Base-by-base conservation (phyloP, 2,888 invertebrate species). In the Apamea monoglypha region DNA sequence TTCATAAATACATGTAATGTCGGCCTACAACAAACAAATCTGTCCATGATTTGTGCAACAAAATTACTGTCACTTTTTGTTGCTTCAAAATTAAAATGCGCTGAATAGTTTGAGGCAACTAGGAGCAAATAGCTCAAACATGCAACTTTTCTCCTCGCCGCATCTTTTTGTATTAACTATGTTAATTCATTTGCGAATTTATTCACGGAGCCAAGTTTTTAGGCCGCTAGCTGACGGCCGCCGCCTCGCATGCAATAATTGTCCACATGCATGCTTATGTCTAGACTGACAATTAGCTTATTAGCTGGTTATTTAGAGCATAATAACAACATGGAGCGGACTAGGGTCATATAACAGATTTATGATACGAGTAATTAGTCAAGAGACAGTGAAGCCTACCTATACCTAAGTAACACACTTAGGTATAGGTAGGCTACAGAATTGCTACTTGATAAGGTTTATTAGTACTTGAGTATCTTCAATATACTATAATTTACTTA, bases 271-370 rank as follows among this genome's bases (percentile, higher is more conserved):
- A 73, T 84, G 85, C 81, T 81, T 85, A 81, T 82, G 83, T 84
- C 83, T 84, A 69, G 87, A 86, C 85, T 82, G 67, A 72, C 87
- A 87, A 91, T 91, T 90, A 87, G 72, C 88, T 86, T 71, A 86
- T 92, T 92, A 92, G 74, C 68, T 82, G 73, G 86, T 79, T 90
- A 92, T 92, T 89, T 90, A 87, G 93, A 92, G 91, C 92, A 88
- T 89, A 90, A 82, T 90, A 89, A 86, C 76, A 21, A 64, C n/a
- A 71, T 63, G 80, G 78, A 74, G 80, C 85, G 83, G 83, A 82
- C 79, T 83, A 76, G 76, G 88, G 86, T 89, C 88, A 85, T 56
- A 63, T 74, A 82, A 82, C 82, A 47, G 53, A 79, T 16, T 16
- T n/a, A 40, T 80, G 66, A 72, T 40, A 75, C 66, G 50, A 47